Percentiles rank a stretch among this genome's conserved stretches.
Evolutionary conservation across 2,888 invertebrate species (phyloP).

Genomic region (Andrena bucephala): DNA sequence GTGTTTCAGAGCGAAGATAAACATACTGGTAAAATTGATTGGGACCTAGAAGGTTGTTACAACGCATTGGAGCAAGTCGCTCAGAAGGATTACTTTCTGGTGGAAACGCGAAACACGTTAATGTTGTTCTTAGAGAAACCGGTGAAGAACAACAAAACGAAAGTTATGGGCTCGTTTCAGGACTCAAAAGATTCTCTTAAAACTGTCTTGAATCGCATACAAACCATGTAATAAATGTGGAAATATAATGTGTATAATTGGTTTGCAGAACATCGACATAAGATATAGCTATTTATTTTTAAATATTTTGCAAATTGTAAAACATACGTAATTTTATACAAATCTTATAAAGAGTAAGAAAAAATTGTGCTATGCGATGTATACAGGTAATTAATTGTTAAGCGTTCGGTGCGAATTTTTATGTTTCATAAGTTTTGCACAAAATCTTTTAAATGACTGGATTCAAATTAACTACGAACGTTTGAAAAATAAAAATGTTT

Average conservation of each 20-base stretch:
- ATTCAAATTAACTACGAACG: slow-evolving; percentile 38
- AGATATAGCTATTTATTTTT: slow-evolving; percentile 64
- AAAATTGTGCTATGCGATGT: slow-evolving; percentile 21
- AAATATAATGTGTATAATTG: slow-evolving; percentile 20
- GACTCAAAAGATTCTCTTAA: slow-evolving; percentile 80
- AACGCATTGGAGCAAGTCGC: slow-evolving; percentile 86
- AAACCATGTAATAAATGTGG: slow-evolving; percentile 72
- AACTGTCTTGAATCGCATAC: slow-evolving; percentile 72
- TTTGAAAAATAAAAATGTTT: slow-evolving; percentile 40
- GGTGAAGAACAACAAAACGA: slow-evolving; percentile 74
- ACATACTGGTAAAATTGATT: slow-evolving; percentile 86
- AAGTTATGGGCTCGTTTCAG: slow-evolving; percentile 78
- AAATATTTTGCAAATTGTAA: slow-evolving; percentile 45
- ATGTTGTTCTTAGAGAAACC: slow-evolving; percentile 86
- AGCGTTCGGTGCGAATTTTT: slow-evolving; percentile 27
- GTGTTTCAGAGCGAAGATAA: slow-evolving; percentile 89
- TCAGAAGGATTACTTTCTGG: slow-evolving; percentile 86
- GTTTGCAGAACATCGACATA: slow-evolving; percentile 39
- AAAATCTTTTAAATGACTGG: slow-evolving; percentile 1
- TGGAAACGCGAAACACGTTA: slow-evolving; percentile 85
- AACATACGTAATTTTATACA: slow-evolving; percentile 37
- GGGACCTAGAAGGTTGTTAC: slow-evolving; percentile 89
- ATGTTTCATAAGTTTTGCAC: slow-evolving; percentile 25
- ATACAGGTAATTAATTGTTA: slow-evolving; percentile 32
- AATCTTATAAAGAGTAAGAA: slow-evolving; percentile 29